Base-by-base conservation (phyloP, 1,140 invertebrate genomes). In the Ladona fulva region DNA sequence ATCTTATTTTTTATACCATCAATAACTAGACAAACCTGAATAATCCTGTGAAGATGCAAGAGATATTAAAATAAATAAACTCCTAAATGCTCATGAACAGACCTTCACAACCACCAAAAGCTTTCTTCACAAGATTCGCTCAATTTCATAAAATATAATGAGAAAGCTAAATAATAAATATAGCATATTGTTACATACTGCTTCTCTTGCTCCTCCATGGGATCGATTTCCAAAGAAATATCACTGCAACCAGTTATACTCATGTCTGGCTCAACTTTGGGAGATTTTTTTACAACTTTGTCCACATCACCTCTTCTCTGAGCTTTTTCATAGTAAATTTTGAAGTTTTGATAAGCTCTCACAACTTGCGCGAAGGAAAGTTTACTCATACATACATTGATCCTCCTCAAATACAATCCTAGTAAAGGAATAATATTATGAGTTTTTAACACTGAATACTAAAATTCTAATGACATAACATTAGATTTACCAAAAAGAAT, bases 341-440 rank as follows among this genome's bases (percentile, higher is more conserved):
- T 88, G 79, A 92, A 91, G 80, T 89, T 88, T 80, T 90, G 88
- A 82, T 91, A 92, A 59, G 93, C 85, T 29, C 86, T 85, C 76
- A 91, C 90, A 25, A 94, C 89, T 87, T 94, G 92, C 42, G 91
- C 91, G 85, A 96, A 96, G 25, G 91, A 90, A 66, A 96, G 85
- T 83, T 92, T 94, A 81, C 95, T 92, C 84, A 95, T 91, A 77
- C 92, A 90, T 1, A 95, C 85, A 77, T 92, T 89, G 82, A 95
- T 92, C 81, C 94, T 87, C 79, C 95, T 88, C 77, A 96, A 87
- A 85, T 94, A 96, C 78, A 95, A 83, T 25, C 92, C 92, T 85
- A 87, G 52, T 5, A 22, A 66, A 66, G 1, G 52, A 66, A 66
- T 19, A 66, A 66, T 12, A 66, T 66, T 3, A 12, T 66, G n/a